phyloP scores from a whole-genome alignment of 2,888 invertebrate species.

The Dione juno region DNA sequence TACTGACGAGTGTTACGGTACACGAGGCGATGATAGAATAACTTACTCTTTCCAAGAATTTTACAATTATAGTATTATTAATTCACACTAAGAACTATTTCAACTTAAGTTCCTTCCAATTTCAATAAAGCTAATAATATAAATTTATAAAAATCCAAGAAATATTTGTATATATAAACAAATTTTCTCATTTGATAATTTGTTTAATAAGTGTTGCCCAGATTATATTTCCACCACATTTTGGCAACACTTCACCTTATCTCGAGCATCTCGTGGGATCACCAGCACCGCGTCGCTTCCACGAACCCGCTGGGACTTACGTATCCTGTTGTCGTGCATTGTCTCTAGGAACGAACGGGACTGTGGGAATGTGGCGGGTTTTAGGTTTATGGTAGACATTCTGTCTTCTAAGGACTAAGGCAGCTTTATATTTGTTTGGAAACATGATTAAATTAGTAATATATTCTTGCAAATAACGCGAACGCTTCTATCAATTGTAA shows the following conservation, averaged over 20 bases:
- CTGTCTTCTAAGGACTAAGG: background rate
- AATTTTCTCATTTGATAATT: background rate
- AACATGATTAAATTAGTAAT: background rate
- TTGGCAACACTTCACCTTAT: constrained; percentile 17
- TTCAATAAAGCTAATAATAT: no score
- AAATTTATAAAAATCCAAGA: no score
- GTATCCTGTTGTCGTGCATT: constrained; percentile 23
- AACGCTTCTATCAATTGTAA: background rate
- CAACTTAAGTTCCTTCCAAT: no score
- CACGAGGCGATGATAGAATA: no score
- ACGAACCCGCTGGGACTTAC: constrained; percentile 51
- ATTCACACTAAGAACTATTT: no score
- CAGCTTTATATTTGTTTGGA: background rate
- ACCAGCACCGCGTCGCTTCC: constrained; percentile 46
- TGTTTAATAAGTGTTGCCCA: background rate
- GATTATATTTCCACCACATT: background rate
- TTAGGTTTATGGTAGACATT: constrained; percentile 1
- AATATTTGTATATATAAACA: no score
- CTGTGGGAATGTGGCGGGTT: constrained; percentile 22
- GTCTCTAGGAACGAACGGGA: constrained; percentile 25
- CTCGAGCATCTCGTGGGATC: constrained; percentile 49
- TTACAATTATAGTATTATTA: no score
- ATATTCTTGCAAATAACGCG: background rate
- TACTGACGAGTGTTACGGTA: no score
- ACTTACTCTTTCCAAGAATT: no score